Percentiles rank a stretch among this genome's conserved stretches.
phyloP scores from a whole-genome alignment of 2,797 vertebrate genomes.

The Sphenodon punctatus region DNA sequence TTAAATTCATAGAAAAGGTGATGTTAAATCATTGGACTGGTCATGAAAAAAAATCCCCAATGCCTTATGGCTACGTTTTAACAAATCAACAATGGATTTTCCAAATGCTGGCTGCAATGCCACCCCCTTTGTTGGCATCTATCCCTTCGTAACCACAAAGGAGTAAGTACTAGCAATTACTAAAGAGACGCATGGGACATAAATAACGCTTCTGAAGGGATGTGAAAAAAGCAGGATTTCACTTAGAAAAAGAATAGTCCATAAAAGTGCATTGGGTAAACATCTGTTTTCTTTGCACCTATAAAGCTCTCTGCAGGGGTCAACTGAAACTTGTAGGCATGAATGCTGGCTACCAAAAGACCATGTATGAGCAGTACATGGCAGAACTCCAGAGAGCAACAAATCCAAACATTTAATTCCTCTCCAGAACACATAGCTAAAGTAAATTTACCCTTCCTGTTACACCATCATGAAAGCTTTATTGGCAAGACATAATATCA shows the following conservation, averaged over 20 bases:
- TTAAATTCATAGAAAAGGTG: neutral
- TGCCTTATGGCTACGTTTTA: neutral
- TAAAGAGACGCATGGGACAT: neutral
- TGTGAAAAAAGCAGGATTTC: neutral
- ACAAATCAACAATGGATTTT: neutral
- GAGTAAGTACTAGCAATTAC: neutral
- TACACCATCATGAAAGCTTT: too few species aligned
- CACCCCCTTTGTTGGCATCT: neutral
- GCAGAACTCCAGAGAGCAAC: neutral
- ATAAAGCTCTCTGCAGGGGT: neutral
- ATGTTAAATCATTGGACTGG: neutral
- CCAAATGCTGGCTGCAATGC: neutral
- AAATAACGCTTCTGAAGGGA: slow-evolving; percentile 20
- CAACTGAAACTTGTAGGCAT: neutral
- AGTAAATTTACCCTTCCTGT: rapidly evolving
- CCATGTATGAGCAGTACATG: rapidly evolving
- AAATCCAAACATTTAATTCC: neutral
- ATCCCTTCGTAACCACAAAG: neutral
- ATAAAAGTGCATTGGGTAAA: neutral
- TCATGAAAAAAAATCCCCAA: neutral
- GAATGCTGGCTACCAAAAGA: neutral
- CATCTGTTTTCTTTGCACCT: neutral
- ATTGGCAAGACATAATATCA: too few species aligned
- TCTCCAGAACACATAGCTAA: neutral
- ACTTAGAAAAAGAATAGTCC: neutral